Conservation (phyloP, 2,888 invertebrate genomes). For the Patella caerulea region DNA sequence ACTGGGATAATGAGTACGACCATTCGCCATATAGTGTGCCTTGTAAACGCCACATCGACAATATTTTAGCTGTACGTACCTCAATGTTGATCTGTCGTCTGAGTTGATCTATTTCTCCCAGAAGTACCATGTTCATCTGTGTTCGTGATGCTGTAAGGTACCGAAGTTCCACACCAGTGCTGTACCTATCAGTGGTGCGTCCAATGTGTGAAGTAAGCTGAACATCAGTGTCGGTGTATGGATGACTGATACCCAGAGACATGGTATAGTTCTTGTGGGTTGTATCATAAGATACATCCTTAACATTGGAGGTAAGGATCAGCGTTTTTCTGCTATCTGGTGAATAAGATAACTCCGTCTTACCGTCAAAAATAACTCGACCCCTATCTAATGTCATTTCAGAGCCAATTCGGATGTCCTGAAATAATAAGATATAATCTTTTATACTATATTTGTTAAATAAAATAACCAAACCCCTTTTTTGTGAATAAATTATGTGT, state of each 20-base stretch:
- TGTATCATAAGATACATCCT: slow-evolving; percentile 32
- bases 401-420: slow-evolving; percentile 49
- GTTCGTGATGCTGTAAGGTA: slow-evolving; percentile 50
- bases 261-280: slow-evolving; percentile 42
- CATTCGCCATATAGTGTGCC: no score
- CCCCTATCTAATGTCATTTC: slow-evolving; percentile 44
- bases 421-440: slow-evolving; percentile 17
- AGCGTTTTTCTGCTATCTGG: slow-evolving; percentile 51
- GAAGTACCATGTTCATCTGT: slow-evolving; percentile 46
- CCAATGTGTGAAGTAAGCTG: slow-evolving; percentile 46
- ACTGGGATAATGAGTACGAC: no score
- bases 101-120: slow-evolving; percentile 53
- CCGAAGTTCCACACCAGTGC: slow-evolving; percentile 45
- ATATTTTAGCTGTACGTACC: slow-evolving; percentile 32
- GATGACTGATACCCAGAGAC: slow-evolving; percentile 52
- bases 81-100: slow-evolving; percentile 43
- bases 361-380: slow-evolving; percentile 44
- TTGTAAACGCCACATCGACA: no score
- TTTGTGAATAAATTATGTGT: no score
- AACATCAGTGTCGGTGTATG: slow-evolving; percentile 55
- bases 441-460: neutral
- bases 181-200: slow-evolving; percentile 35
- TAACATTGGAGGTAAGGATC: slow-evolving; percentile 43
- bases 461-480: no score
- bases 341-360: slow-evolving; percentile 55